Base-by-base conservation (phyloP, 2,113 vertebrate species). In the Barbus barbus region DNA sequence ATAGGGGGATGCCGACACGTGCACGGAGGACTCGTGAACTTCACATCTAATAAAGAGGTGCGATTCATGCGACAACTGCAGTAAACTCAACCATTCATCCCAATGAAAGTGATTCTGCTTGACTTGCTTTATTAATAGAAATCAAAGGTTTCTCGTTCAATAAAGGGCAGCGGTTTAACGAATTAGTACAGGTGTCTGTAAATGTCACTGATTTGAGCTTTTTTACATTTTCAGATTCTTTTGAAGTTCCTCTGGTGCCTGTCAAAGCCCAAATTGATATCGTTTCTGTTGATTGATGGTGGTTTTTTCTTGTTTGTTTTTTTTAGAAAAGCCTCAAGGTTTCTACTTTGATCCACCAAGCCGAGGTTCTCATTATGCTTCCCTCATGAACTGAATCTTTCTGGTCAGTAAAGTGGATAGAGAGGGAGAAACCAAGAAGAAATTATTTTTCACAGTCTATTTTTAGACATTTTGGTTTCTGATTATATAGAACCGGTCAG, bases 171-270 rank as follows among this genome's bases (percentile, higher is more conserved):
- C 8, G 0, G n/a, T 58, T 65, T 86, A 80, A 85, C 85, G 81
- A 86, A 86, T 86, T 78, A 78, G 33, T 75, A 61, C 28, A 33
- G 33, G 46, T 24, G 7, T 78, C 75, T 79, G 53, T 71, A 85
- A 83, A 86, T 86, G 83, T 83, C 87, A 88, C 26, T 77, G 63
- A 67, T 79, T 79, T 78, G 4, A 53, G 75, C 31, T 79, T 56
- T 60, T 76, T 53, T 69, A 41, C n/a, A 26, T 20, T 31, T 60
- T 28, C 2, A 78, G 12, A 78, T 67, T 63, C 7, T 26, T 56
- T 84, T 51, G 73, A 53, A 83, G 76, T 75, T 61, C 20, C 77
- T n/a, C 58, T 38, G 46, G 61, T 51, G 73, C 86, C 33, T 67
- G 7, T 26, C 26, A 81, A 51, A 48, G 48, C 63, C 72, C 28